Evolutionary conservation across 2,888 invertebrate genomes (phyloP).

Genomic region (Andrena fulva): DNA sequence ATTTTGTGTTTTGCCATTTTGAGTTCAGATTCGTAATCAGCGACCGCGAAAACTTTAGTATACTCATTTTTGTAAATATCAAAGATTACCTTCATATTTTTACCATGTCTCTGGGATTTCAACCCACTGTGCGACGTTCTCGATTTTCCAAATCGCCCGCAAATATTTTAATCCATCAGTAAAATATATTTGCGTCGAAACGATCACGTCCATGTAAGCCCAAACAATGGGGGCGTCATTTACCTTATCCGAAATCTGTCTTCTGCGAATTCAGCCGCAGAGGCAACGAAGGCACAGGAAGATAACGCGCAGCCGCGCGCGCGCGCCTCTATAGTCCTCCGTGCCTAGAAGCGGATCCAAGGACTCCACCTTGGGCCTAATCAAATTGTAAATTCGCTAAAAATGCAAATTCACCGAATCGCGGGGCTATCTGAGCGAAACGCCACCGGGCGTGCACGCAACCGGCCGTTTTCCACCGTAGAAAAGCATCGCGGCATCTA

Average conservation of each 20-base stretch:
- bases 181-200: background rate
- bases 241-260: conserved; percentile 67
- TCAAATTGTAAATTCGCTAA: conserved; percentile 83
- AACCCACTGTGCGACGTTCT: no score
- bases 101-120: no score
- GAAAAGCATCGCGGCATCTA: conserved; percentile 68
- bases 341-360: conserved; percentile 26
- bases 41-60: no score
- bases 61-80: no score
- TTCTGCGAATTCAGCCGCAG: conserved; percentile 56
- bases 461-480: conserved; percentile 61
- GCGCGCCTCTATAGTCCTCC: background rate
- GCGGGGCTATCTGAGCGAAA: conserved; percentile 66
- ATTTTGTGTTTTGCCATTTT: no score
- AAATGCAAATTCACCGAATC: conserved; percentile 82
- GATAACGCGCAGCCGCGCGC: conserved; percentile 32
- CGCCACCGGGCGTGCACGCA: conserved; percentile 66
- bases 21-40: no score
- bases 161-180: no score
- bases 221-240: background rate
- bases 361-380: conserved; percentile 71
- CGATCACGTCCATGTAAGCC: background rate
- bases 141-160: background rate
- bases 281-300: conserved; percentile 42
- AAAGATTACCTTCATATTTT: no score